Conservation (phyloP, 2,888 invertebrate species). For the Caenorhabditis afra region DNA sequence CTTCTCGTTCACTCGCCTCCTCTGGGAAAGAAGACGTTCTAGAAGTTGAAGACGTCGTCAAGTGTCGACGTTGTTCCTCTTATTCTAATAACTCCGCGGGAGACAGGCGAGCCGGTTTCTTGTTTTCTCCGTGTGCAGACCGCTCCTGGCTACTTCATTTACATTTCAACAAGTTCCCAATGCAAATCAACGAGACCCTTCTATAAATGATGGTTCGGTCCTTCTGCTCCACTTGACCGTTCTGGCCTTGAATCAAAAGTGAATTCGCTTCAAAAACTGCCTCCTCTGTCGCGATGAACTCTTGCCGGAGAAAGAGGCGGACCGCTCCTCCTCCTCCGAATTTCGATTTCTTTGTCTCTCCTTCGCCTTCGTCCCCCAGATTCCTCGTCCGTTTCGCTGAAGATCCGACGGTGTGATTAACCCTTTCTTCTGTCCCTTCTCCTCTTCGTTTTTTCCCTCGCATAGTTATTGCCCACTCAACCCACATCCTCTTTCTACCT, state of each 20-base stretch:
- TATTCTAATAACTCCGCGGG: conserved; percentile 24
- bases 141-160: conserved; percentile 3
- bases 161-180: conserved; percentile 10
- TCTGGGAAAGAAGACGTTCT: too few relatives aligned
- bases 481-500: conserved; percentile 12
- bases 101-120: conserved; percentile 42
- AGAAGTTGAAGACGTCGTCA: conserved; percentile 31
- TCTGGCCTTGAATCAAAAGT: background rate
- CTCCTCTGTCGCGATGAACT: conserved; percentile 40
- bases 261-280: background rate
- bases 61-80: conserved; percentile 19
- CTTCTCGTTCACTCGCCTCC: background rate
- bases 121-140: conserved; percentile 15
- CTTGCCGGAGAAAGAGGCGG: conserved; percentile 18
- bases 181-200: background rate
- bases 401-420: conserved; percentile 52
- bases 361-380: conserved; percentile 13
- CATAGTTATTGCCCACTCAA: conserved; percentile 52
- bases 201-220: too few relatives aligned
- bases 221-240: background rate
- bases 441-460: conserved; percentile 21
- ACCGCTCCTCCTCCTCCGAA: conserved; percentile 3
- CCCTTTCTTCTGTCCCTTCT: conserved; percentile 20
- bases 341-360: conserved; percentile 30
- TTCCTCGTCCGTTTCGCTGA: conserved; percentile 21